These are phyloP conservation scores for Mesitornis unicolor DNA, from an alignment of 2,113 vertebrate species.

Conservation along the genomic window DNA sequence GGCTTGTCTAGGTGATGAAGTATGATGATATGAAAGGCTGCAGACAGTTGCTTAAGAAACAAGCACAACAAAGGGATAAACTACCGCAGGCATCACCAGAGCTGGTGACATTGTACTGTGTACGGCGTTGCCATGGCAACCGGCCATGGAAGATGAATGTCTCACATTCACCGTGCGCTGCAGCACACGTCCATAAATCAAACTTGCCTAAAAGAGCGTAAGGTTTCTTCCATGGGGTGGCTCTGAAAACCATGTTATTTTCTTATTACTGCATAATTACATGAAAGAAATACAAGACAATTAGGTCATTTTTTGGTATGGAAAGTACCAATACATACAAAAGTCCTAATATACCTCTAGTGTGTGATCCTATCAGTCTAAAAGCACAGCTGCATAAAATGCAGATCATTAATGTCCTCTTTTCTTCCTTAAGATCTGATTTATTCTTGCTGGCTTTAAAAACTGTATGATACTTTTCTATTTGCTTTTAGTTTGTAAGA, in stretches of 20 bases:
- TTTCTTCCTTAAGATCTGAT: background rate
- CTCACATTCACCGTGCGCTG: constrained; percentile 78
- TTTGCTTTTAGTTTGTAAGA: background rate
- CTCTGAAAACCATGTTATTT: constrained; percentile 74
- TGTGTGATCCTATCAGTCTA: constrained; percentile 48
- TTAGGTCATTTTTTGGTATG: constrained; percentile 71
- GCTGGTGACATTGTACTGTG: constrained; percentile 81
- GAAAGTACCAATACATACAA: constrained; percentile 62
- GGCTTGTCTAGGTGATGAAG: constrained; percentile 66
- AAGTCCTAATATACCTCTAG: constrained; percentile 64
- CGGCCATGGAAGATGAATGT: constrained; percentile 79
- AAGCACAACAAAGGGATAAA: constrained; percentile 80
- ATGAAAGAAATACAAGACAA: constrained; percentile 74
- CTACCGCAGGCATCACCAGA: constrained; percentile 79
- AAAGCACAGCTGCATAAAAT: constrained; percentile 11
- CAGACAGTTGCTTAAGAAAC: constrained; percentile 84
- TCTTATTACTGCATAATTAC: constrained; percentile 80
- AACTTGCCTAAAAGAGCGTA: constrained; percentile 80
- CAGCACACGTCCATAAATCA: constrained; percentile 85
- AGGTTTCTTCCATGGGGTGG: constrained; percentile 74
- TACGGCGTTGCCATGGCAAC: constrained; percentile 86
- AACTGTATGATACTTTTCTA: background rate
- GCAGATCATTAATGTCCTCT: background rate
- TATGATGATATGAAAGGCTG: constrained; percentile 70
- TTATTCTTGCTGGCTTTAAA: background rate